phyloP scores from a whole-genome alignment of 2,113 vertebrate species.

The Gnathonemus echidnorhynchus region DNA sequence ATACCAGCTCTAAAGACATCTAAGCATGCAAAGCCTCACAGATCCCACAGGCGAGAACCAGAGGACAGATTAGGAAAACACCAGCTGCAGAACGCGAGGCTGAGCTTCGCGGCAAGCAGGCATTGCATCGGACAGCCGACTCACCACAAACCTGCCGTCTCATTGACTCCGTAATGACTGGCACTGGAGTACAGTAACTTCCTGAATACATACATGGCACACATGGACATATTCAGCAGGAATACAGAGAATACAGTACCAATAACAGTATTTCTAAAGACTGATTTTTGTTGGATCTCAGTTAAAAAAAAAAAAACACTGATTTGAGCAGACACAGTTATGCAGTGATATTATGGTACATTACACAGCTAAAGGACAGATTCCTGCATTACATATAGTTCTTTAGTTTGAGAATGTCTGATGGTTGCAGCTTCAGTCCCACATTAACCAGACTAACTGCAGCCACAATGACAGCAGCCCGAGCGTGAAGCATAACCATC shows the following conservation, averaged over 20 bases:
- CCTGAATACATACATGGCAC: conserved; percentile 68
- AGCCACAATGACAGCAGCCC: not conserved
- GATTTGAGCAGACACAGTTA: not conserved
- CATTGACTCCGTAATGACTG: conserved; percentile 70
- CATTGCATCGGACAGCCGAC: conserved; percentile 58
- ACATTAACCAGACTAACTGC: not conserved
- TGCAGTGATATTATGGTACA: not conserved
- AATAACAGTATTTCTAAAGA: not conserved
- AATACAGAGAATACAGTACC: conserved; percentile 39
- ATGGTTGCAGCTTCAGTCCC: not conserved
- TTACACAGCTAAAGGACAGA: not conserved
- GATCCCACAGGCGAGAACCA: conserved; percentile 50
- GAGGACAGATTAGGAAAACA: conserved; percentile 63
- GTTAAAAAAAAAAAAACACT: not conserved
- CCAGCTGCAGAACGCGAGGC: conserved; percentile 41
- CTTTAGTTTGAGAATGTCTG: not conserved
- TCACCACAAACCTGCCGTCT: conserved; percentile 76
- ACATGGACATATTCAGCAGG: conserved; percentile 61
- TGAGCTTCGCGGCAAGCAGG: conserved; percentile 23
- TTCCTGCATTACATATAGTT: not conserved
- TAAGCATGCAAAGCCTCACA: conserved; percentile 70
- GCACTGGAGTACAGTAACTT: conserved; percentile 72
- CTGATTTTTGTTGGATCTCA: not conserved
- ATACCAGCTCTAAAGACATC: conserved; percentile 40
- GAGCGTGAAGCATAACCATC: not conserved